These are phyloP conservation scores for Hippocampus kuda DNA, from an alignment of 2,797 vertebrate species.

Conservation along the genomic window DNA sequence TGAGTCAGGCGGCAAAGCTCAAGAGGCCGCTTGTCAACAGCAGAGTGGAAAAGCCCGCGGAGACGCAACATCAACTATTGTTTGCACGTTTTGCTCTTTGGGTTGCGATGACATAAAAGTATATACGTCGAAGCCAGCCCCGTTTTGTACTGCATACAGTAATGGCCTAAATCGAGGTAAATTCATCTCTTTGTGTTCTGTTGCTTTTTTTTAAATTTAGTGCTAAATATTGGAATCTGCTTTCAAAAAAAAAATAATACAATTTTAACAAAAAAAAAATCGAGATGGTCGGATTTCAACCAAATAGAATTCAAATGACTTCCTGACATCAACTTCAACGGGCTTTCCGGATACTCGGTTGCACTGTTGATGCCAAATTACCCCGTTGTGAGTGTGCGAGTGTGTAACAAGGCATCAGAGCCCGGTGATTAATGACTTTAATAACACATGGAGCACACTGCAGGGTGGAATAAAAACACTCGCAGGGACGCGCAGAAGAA, in stretches of 20 bases:
- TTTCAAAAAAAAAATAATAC: too few relatives aligned
- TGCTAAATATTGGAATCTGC: too few relatives aligned
- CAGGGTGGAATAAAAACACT: constrained; percentile 41
- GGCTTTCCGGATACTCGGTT: background rate
- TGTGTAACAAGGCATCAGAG: constrained; percentile 42
- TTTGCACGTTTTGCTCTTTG: background rate
- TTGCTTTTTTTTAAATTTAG: too few relatives aligned
- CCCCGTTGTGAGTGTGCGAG: constrained; percentile 6
- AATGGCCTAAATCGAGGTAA: too few relatives aligned
- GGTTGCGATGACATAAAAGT: background rate
- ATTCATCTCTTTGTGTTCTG: too few relatives aligned
- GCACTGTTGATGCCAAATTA: background rate
- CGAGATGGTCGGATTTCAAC: too few relatives aligned
- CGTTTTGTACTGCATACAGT: too few relatives aligned
- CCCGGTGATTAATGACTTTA: constrained; percentile 62
- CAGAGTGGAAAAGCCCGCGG: background rate
- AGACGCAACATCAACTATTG: background rate
- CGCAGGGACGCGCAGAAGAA: constrained; percentile 34
- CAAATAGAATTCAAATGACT: background rate
- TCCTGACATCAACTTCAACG: background rate
- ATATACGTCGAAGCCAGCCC: background rate
- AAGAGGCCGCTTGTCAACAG: constrained; percentile 1
- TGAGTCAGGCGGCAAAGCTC: background rate
- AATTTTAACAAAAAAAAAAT: too few relatives aligned
- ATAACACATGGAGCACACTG: constrained; percentile 51